Percentiles rank a stretch among this genome's conserved stretches.
phyloP scores from a whole-genome alignment of 2,113 vertebrate species.

The Eclectus roratus region DNA sequence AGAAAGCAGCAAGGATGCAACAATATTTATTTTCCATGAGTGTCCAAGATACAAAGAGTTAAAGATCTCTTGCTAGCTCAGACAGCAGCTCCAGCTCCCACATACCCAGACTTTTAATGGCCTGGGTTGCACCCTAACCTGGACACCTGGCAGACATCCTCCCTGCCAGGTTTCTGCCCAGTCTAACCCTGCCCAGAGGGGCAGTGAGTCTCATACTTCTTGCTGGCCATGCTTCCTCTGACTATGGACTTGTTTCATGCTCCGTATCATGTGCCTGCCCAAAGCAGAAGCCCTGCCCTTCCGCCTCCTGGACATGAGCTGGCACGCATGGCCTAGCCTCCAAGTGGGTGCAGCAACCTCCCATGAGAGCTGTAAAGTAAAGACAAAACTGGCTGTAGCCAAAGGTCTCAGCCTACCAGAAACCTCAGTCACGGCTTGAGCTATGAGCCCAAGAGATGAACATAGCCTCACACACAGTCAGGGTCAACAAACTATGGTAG shows the following conservation, averaged over 20 bases:
- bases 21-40: not conserved
- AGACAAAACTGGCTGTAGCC: not conserved
- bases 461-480: not conserved
- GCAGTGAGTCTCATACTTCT: not conserved
- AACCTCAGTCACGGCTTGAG: not conserved
- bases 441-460: not conserved
- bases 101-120: slow-evolving; percentile 12
- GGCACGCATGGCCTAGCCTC: not conserved
- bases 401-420: not conserved
- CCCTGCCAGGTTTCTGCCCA: slow-evolving; percentile 34
- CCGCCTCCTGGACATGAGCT: not conserved
- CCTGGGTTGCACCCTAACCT: slow-evolving; percentile 24
- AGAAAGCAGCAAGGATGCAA: not conserved
- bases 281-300: not conserved
- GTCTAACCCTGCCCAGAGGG: slow-evolving; percentile 45
- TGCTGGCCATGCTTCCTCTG: not conserved
- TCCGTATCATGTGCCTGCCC: not conserved
- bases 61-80: not conserved
- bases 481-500: not conserved
- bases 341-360: not conserved
- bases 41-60: not conserved
- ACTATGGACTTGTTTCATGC: not conserved
- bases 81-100: slow-evolving; percentile 7
- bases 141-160: slow-evolving; percentile 47
- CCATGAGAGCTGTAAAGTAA: not conserved